Conservation (phyloP, 1,140 invertebrate species). For the Patella vulgata region DNA sequence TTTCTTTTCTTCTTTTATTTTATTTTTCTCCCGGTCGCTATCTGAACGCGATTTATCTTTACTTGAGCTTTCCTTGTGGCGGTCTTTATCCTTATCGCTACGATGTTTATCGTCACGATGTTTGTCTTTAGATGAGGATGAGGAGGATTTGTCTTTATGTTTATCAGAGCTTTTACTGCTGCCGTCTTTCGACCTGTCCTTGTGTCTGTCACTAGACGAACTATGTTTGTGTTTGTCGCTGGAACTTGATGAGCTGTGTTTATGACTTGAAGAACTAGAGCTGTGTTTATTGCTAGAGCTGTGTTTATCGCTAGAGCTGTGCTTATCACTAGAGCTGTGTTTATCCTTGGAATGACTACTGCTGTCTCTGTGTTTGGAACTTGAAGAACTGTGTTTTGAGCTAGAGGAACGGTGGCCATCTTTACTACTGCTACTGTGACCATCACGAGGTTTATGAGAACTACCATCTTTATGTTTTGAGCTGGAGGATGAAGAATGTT, state of each 20-base stretch:
- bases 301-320: slow-evolving; percentile 23
- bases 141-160: slow-evolving; percentile 37
- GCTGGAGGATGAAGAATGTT: slow-evolving; percentile 19
- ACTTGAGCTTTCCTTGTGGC: slow-evolving; percentile 7
- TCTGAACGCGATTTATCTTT: not conserved
- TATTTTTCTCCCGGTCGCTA: not conserved
- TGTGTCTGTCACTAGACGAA: slow-evolving; percentile 26
- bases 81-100: slow-evolving; percentile 20
- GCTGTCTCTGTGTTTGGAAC: slow-evolving; percentile 23
- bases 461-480: slow-evolving; percentile 27
- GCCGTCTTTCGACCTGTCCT: slow-evolving; percentile 17
- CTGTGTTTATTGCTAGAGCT: slow-evolving; percentile 68
- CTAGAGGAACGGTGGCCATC: slow-evolving; percentile 18
- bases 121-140: slow-evolving; percentile 24
- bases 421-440: slow-evolving; percentile 21
- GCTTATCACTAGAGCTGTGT: not conserved
- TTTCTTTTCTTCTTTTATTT: slow-evolving; percentile 1
- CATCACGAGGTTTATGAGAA: slow-evolving; percentile 19
- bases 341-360: slow-evolving; percentile 17
- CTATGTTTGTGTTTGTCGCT: slow-evolving; percentile 31
- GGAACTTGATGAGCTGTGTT: slow-evolving; percentile 46
- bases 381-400: slow-evolving; percentile 13
- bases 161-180: slow-evolving; percentile 37
- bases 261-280: slow-evolving; percentile 61
- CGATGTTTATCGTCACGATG: slow-evolving; percentile 13